These are phyloP conservation scores for Yponomeuta cagnagella DNA, from an alignment of 2,888 invertebrate species.

Conservation along the genomic window DNA sequence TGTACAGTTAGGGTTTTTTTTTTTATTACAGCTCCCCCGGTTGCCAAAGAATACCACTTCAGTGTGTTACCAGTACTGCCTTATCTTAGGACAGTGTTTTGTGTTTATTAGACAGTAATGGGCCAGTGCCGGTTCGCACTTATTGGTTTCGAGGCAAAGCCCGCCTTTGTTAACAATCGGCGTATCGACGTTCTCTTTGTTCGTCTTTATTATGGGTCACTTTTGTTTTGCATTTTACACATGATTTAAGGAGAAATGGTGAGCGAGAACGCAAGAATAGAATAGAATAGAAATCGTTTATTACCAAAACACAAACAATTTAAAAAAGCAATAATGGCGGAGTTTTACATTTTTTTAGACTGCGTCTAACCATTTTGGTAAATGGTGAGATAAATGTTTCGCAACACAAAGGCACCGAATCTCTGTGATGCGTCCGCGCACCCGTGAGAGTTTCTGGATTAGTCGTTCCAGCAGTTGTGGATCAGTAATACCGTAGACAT, in stretches of 20 bases:
- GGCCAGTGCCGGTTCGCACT: constrained; percentile 8
- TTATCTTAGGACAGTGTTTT: constrained; percentile 8
- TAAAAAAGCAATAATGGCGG: too few relatives aligned
- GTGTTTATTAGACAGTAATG: constrained; percentile 8
- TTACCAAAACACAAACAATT: too few relatives aligned
- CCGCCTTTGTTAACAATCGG: background rate
- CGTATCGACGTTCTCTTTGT: background rate
- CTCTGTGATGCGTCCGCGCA: background rate
- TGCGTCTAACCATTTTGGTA: too few relatives aligned
- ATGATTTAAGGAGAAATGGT: constrained; percentile 12
- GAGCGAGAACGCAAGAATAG: background rate
- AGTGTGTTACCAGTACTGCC: constrained; percentile 16
- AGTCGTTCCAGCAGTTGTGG: constrained; percentile 3
- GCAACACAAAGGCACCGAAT: constrained; percentile 40
- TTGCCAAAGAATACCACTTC: constrained; percentile 13
- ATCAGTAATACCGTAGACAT: too few relatives aligned
- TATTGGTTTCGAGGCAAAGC: constrained; percentile 6
- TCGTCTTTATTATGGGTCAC: background rate
- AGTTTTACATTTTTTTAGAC: too few relatives aligned
- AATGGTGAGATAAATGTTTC: constrained; percentile 18
- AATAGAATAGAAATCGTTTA: too few relatives aligned
- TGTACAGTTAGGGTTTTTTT: constrained; percentile 10
- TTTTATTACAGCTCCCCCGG: constrained; percentile 6
- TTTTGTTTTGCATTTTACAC: constrained; percentile 10
- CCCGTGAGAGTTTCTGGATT: constrained; percentile 15